Evolutionary conservation across 2,113 vertebrate genomes (phyloP).

Genomic region (Polypterus bichir): DNA sequence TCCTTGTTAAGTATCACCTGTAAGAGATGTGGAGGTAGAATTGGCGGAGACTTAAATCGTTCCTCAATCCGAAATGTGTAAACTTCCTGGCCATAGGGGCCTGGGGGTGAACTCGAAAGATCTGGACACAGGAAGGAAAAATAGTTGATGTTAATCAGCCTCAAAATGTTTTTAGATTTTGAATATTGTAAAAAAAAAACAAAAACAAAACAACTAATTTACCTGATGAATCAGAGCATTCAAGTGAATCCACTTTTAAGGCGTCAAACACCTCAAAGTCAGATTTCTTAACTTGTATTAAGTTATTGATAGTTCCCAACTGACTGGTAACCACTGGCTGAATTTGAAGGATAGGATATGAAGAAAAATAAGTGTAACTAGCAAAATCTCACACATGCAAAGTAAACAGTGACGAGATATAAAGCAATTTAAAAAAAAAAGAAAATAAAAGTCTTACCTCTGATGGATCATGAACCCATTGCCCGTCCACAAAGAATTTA

Average conservation of each 20-base stretch:
- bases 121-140: constrained; percentile 42
- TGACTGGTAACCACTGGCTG: constrained; percentile 91
- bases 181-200: too few relatives aligned
- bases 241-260: constrained; percentile 84
- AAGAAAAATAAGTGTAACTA: background rate
- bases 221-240: constrained; percentile 86
- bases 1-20: constrained; percentile 98
- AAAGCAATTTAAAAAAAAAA: background rate
- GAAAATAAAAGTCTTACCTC: constrained; percentile 57
- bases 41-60: constrained; percentile 87
- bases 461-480: constrained; percentile 87
- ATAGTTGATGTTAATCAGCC: background rate
- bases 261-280: constrained; percentile 97
- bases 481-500: constrained; percentile 97
- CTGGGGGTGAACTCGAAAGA: constrained; percentile 87
- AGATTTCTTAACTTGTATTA: constrained; percentile 92
- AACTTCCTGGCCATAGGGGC: constrained; percentile 82
- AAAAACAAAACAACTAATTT: constrained; percentile 35
- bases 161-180: too few relatives aligned
- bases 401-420: too few relatives aligned
- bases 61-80: constrained; percentile 79
- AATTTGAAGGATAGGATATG: constrained; percentile 21
- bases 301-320: constrained; percentile 90
- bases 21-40: constrained; percentile 91
- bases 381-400: too few relatives aligned